Evolutionary conservation across 2,797 vertebrate species (phyloP).

Genomic region (Mareca penelope): DNA sequence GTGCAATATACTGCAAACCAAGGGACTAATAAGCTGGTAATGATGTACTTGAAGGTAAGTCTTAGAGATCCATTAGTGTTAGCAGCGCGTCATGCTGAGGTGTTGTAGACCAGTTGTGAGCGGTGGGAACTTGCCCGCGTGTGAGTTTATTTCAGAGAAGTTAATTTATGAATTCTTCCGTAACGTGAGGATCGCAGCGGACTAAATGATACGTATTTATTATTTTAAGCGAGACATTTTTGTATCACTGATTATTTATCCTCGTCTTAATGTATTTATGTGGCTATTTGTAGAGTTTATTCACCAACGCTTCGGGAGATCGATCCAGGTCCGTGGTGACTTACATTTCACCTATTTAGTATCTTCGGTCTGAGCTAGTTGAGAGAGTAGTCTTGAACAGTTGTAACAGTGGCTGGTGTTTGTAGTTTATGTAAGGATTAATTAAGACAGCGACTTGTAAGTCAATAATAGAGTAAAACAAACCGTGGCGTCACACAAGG

Average conservation of each 20-base stretch:
- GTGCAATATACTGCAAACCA: constrained; percentile 75
- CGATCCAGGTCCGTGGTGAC: constrained; percentile 80
- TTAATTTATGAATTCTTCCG: constrained; percentile 90
- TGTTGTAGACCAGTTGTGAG: constrained; percentile 63
- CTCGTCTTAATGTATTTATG: constrained; percentile 96
- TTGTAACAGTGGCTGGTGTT: constrained; percentile 90
- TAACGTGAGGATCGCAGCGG: constrained; percentile 85
- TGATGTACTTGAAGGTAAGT: constrained; percentile 97
- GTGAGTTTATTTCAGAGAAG: constrained; percentile 78
- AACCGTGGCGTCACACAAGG: constrained; percentile 74
- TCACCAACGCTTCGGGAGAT: constrained; percentile 85
- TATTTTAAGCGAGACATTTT: constrained; percentile 90
- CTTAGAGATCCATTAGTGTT: constrained; percentile 85
- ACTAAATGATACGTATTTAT: constrained; percentile 94
- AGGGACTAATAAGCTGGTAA: constrained; percentile 77
- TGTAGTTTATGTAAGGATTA: constrained; percentile 85
- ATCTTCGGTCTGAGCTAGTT: constrained; percentile 83
- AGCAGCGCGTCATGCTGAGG: constrained; percentile 77
- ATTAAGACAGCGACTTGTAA: constrained; percentile 81
- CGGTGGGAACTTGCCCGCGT: constrained; percentile 69
- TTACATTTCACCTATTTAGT: constrained; percentile 82
- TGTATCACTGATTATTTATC: constrained; percentile 99
- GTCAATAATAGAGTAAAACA: constrained; percentile 79
- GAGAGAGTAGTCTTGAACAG: constrained; percentile 85
- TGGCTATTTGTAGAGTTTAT: constrained; percentile 88